Conservation (phyloP, 2,113 vertebrate genomes). For the Xyliphius kryptos region DNA sequence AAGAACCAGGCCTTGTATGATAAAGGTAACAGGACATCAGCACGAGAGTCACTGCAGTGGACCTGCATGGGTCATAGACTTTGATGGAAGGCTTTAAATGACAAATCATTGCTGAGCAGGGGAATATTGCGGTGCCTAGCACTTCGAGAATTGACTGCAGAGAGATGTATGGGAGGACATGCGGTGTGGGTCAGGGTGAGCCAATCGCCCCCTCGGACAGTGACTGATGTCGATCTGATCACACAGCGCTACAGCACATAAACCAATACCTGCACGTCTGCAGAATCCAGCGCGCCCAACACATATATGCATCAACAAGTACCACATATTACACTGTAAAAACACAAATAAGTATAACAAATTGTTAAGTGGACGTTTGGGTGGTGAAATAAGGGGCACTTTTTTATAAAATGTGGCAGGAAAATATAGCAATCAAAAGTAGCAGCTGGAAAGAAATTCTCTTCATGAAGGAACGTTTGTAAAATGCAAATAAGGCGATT, state of each 20-base stretch:
- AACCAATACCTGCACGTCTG: neutral
- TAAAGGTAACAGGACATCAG: neutral
- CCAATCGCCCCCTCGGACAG: constrained; percentile 20
- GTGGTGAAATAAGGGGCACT: constrained; percentile 1
- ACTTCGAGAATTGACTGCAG: constrained; percentile 24
- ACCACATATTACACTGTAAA: neutral
- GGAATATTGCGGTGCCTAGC: constrained; percentile 24
- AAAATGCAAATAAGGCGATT: no score
- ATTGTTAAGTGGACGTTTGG: constrained; percentile 15
- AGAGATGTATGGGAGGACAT: constrained; percentile 44
- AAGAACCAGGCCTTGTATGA: neutral
- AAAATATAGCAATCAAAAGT: neutral
- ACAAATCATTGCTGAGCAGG: constrained; percentile 13
- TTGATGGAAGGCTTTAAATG: constrained; percentile 9
- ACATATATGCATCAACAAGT: neutral
- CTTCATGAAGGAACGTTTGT: no score
- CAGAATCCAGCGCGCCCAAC: neutral
- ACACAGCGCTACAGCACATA: constrained; percentile 15
- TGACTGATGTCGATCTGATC: constrained; percentile 28
- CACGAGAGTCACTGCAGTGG: neutral
- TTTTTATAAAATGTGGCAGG: neutral
- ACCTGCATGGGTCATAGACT: neutral
- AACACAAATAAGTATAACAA: neutral
- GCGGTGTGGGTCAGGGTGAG: constrained; percentile 49
- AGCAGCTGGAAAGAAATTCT: neutral